Conservation (phyloP, 2,113 vertebrate genomes). For the Smithornis capensis region DNA sequence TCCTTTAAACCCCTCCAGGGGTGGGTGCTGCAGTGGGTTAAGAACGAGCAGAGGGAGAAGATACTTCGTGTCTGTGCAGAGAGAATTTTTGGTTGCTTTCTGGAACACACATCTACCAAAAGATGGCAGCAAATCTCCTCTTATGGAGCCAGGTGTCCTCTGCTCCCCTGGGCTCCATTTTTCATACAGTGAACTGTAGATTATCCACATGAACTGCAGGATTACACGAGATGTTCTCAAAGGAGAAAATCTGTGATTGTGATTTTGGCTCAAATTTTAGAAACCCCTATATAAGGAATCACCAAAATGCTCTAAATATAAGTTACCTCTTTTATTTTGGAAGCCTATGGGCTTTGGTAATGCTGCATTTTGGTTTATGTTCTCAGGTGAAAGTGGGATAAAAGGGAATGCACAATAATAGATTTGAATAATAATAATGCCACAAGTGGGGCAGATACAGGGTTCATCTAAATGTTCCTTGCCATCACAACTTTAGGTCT, state of each 20-base stretch:
- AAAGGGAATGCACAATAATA: background rate
- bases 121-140: conserved; percentile 63
- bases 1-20: background rate
- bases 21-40: background rate
- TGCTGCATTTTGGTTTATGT: background rate
- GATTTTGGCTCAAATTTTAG: background rate
- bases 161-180: background rate
- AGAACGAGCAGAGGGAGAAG: background rate
- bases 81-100: background rate
- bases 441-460: background rate
- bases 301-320: background rate
- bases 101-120: background rate
- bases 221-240: background rate
- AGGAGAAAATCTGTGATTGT: background rate
- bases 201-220: background rate
- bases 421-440: background rate
- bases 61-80: background rate
- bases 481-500: background rate
- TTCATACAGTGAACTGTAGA: background rate
- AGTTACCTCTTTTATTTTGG: background rate
- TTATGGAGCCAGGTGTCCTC: background rate
- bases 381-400: background rate
- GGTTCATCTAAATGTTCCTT: background rate
- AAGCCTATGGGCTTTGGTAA: background rate
- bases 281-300: background rate